Evolutionary conservation across 2,888 invertebrate species (phyloP), one percentile per base, ranked within the genome.

Genomic region (Hypomecis atomaria): DNA sequence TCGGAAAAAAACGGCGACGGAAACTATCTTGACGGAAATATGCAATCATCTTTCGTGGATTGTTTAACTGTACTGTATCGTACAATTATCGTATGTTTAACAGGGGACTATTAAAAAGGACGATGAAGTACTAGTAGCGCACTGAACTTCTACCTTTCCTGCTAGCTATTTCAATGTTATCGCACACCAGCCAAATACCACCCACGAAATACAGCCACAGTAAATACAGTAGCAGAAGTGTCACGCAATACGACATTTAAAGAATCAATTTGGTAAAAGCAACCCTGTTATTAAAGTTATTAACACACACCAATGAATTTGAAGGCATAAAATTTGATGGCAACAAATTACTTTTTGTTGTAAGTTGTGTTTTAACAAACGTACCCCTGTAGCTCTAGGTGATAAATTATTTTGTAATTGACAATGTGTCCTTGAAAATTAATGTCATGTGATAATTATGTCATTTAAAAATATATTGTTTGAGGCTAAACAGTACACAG

Each of bases 221-320:
- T 13, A 53, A 57, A 40, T 23, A 36, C 43, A 55, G 48, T 37
- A 34, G 49, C 48, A 45, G 52, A 48, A 11, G 9, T 33, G 45
- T 38, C 66, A 66, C 66, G 66, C 66, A 66, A 66, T 66, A 54
- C 59, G 53, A 66, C 59, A 59, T 66, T 66, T 66, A 66, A 52
- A 66, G 62, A 62, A 66, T 55, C 62, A 59, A 66, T 62, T 61
- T 55, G 34, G 42, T 65, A 38, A 59, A 50, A 36, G 47, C 45
- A 11, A 50, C 43, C 47, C 50, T 50, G 52, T 53, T 44, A 65
- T 60, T 65, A 60, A 43, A 65, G 52, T 56, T 45, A 59, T 52
- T 65, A 59, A 59, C 50, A 37, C 49, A 52, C 42, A 53, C 42
- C 48, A 55, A 54, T 54, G 34, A 49, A 54, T 53, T 58, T 56